Percentiles rank a stretch among this genome's conserved stretches.
Conservation (phyloP, 2,797 vertebrate species). For the Pseudochromis fuscus region DNA sequence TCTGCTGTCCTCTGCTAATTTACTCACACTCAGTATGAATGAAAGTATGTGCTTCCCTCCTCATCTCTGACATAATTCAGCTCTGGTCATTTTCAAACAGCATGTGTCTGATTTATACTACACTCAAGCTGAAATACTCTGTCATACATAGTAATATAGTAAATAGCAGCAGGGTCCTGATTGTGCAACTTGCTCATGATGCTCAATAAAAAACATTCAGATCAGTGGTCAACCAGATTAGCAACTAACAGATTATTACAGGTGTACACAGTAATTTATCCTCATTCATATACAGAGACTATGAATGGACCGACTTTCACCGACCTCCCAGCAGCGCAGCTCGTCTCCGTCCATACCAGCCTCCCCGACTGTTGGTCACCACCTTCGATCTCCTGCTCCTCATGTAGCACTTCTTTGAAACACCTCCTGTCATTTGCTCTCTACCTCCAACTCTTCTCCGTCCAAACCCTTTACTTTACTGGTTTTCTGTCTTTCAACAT, state of each 20-base stretch:
- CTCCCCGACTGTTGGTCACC: conserved; percentile 1
- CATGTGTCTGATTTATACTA: not conserved
- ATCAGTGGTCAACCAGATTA: too few species aligned
- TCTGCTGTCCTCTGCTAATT: not conserved
- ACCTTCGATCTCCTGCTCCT: conserved; percentile 29
- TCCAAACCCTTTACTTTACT: not conserved
- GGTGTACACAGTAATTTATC: too few species aligned
- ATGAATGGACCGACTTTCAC: conserved; percentile 28
- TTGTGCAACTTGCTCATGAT: too few species aligned
- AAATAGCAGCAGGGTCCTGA: too few species aligned
- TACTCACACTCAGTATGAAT: too few species aligned
- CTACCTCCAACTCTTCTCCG: not conserved
- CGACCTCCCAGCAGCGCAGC: conserved; percentile 42
- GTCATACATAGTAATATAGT: too few species aligned
- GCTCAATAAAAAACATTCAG: too few species aligned
- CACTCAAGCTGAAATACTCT: too few species aligned
- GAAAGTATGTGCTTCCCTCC: not conserved
- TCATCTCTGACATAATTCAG: not conserved
- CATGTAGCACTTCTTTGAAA: conserved; percentile 43
- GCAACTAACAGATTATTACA: too few species aligned
- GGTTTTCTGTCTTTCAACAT: not conserved
- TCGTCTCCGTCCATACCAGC: conserved; percentile 20
- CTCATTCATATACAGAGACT: conserved; percentile 8
- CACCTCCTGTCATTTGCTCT: not conserved
- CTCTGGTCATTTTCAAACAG: conserved; percentile 1